phyloP scores from a whole-genome alignment of 2,113 vertebrate species.

The Dermatemys mawii region DNA sequence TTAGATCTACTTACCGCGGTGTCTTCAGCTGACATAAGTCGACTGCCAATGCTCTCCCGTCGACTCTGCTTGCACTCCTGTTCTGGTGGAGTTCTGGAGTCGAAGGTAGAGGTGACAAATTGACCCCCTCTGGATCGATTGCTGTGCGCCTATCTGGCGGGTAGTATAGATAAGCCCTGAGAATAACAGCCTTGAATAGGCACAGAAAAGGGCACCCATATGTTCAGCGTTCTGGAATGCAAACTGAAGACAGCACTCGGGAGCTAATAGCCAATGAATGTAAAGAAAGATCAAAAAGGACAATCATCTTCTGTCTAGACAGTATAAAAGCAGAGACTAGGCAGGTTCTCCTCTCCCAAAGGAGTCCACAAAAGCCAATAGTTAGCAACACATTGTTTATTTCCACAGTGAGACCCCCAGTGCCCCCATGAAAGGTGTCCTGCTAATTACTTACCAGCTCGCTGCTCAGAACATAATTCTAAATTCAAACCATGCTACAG shows the following conservation, averaged over 20 bases:
- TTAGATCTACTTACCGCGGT: too few species aligned
- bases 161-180: background rate
- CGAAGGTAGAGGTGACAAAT: too few species aligned
- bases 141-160: too few species aligned
- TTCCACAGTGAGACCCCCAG: background rate
- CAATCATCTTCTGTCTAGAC: background rate
- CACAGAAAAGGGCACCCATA: background rate
- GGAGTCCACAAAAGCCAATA: slow-evolving; percentile 1
- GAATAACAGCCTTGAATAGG: background rate
- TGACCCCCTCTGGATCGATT: too few species aligned
- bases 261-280: background rate
- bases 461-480: background rate
- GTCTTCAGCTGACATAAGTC: too few species aligned
- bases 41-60: too few species aligned
- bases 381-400: background rate
- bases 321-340: background rate
- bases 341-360: background rate
- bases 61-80: too few species aligned
- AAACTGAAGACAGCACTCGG: background rate
- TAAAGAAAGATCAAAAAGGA: background rate
- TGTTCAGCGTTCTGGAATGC: background rate
- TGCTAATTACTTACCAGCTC: background rate
- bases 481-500: background rate
- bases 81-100: too few species aligned
- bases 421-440: slow-evolving; percentile 3